These are phyloP conservation scores for Aphelinus certus DNA, from an alignment of 1,140 invertebrate genomes.

Conservation along the genomic window DNA sequence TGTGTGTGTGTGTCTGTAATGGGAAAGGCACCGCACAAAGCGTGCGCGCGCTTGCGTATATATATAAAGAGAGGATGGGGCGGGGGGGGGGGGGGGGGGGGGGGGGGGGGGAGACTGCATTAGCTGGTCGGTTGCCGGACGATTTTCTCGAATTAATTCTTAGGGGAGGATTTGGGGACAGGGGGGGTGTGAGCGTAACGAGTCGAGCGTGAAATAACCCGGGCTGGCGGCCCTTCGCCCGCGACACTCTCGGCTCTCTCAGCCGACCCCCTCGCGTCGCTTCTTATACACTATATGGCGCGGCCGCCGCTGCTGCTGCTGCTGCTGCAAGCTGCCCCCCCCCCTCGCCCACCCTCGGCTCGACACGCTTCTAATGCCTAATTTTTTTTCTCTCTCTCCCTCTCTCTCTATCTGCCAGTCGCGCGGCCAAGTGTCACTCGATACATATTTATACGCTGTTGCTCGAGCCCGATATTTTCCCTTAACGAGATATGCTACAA, in stretches of 20 bases:
- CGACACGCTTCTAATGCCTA: not conserved
- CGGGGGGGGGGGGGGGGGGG: too few species aligned
- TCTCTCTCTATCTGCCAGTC: too few species aligned
- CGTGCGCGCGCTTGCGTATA: too few species aligned
- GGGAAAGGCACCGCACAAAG: too few species aligned
- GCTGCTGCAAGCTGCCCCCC: not conserved
- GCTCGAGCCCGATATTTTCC: not conserved
- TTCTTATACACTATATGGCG: constrained; percentile 2
- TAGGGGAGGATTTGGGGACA: constrained; percentile 54
- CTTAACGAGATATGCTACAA: not conserved
- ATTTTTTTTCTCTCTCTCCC: not conserved
- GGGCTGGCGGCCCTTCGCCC: constrained; percentile 45
- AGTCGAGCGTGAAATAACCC: constrained; percentile 68
- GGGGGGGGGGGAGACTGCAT: too few species aligned
- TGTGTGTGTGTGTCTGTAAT: too few species aligned
- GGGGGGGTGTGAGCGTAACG: constrained; percentile 59
- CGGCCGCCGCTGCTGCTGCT: constrained; percentile 55
- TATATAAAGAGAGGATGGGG: too few species aligned
- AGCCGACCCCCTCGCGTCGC: constrained; percentile 1
- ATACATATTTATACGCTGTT: not conserved
- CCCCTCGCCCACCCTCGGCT: constrained; percentile 29
- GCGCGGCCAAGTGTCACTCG: not conserved
- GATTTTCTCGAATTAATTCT: constrained; percentile 67
- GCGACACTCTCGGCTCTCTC: constrained; percentile 56
- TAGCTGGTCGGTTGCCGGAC: constrained; percentile 48